Percentiles rank a stretch among this genome's conserved stretches.
phyloP scores from a whole-genome alignment of 1,140 invertebrate species.

The Chironomus tepperi region DNA sequence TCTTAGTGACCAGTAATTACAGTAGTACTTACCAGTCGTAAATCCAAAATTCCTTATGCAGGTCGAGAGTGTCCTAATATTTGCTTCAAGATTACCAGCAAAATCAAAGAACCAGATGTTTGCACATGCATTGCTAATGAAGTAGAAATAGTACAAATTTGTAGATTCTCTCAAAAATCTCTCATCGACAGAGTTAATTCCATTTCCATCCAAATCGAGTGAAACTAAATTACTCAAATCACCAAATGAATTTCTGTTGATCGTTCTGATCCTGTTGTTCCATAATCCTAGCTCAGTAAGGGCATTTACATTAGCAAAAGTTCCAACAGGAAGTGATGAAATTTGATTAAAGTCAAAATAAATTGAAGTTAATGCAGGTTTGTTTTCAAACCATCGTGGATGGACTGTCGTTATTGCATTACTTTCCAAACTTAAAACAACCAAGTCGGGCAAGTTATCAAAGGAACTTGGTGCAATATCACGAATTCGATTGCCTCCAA shows the following conservation, averaged over 20 bases:
- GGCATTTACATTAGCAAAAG: neutral
- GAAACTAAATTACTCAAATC: neutral
- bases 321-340: neutral
- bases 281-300: neutral
- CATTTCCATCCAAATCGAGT: neutral
- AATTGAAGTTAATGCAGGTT: neutral
- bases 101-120: neutral
- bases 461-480: neutral
- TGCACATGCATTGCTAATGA: neutral
- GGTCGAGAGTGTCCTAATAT: neutral
- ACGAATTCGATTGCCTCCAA: neutral
- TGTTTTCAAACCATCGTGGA: neutral
- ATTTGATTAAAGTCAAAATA: neutral
- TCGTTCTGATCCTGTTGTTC: neutral
- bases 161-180: neutral
- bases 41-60: neutral
- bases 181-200: neutral
- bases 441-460: neutral
- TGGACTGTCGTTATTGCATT: neutral
- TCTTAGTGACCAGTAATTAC: too few relatives aligned
- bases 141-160: neutral
- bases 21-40: constrained; percentile 3
- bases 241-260: neutral
- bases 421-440: neutral
- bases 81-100: neutral